phyloP scores from a whole-genome alignment of 64 coral and sea anemone genomes.

The Pocillopora verrucosa region DNA sequence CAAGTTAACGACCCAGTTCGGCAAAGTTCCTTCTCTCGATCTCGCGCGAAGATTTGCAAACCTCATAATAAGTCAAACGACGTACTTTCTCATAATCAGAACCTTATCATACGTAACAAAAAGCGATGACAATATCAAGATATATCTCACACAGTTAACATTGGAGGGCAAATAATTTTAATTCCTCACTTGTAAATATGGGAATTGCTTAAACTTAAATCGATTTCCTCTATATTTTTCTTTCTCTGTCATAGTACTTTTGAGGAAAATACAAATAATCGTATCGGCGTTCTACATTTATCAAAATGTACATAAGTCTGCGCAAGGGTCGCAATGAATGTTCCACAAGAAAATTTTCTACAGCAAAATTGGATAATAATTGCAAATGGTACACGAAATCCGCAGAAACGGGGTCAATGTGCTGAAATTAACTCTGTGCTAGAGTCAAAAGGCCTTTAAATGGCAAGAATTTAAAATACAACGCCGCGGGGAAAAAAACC shows the following conservation, averaged over 20 bases:
- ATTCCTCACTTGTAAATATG: slow-evolving; percentile 72
- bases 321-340: slow-evolving; percentile 5
- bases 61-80: too few species aligned
- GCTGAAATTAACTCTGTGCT: background rate
- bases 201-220: slow-evolving; percentile 55
- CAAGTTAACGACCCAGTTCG: too few species aligned
- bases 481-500: background rate
- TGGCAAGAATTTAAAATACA: background rate
- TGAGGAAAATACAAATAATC: slow-evolving; percentile 77
- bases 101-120: too few species aligned
- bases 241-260: slow-evolving; percentile 42
- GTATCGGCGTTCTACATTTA: slow-evolving; percentile 55
- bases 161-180: slow-evolving; percentile 65
- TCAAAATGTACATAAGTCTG: slow-evolving; percentile 65
- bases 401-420: background rate
- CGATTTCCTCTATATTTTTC: slow-evolving; percentile 36
- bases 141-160: background rate
- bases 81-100: too few species aligned
- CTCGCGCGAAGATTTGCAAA: too few species aligned
- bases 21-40: too few species aligned
- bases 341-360: slow-evolving; percentile 24
- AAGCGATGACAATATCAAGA: background rate
- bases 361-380: slow-evolving; percentile 28
- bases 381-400: background rate
- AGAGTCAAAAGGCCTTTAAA: background rate